Base-by-base conservation (phyloP, 23 tunicate species). In the Diplosoma virens region DNA sequence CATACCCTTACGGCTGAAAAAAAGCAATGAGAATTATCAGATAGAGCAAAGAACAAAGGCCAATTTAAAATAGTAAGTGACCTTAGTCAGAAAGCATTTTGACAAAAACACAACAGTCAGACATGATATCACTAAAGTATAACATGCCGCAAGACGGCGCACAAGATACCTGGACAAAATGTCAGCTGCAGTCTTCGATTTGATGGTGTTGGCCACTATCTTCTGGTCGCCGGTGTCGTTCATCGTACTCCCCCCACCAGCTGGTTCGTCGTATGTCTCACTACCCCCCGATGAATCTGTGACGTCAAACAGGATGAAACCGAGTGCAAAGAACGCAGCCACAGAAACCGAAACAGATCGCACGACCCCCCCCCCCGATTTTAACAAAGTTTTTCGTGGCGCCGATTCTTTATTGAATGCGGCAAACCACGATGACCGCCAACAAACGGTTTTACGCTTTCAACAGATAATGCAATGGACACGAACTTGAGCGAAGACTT, bases 221-320 rank as follows among this genome's bases (percentile, higher is more conserved):
- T 89, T 86, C 41, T 82, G 84, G 69, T 89, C 96, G 28, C 84
- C 84, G 26, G 96, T 89, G 67, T 89, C 96, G 76, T 89, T 89
- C 81, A 72, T 89, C 6, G 86, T 86, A n/a, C 59, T 66, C 76
- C 96, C 58, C 6, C 96, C 96, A 25, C 89, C 86, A 1, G 96
- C 76, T 41, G 96, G 96, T 48, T 89, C 96, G 75, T 82, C 96
- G 70, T 89, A 89, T 30, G 96, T 89, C 32, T 89, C 96, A 26
- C 74, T 67, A 20, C 70, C 70, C 11, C 52, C 52, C 52, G n/a
- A n/a, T n/a, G n/a, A n/a, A n/a, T n/a, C n/a, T n/a, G n/a, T n/a
- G n/a, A n/a, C n/a, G n/a, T n/a, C n/a, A n/a, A n/a, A n/a, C n/a
- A n/a, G n/a, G n/a, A n/a, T n/a, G n/a, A n/a, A n/a, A n/a, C n/a